These are phyloP conservation scores for Oxycera nigricornis DNA, from an alignment of 2,888 invertebrate genomes.

Conservation along the genomic window DNA sequence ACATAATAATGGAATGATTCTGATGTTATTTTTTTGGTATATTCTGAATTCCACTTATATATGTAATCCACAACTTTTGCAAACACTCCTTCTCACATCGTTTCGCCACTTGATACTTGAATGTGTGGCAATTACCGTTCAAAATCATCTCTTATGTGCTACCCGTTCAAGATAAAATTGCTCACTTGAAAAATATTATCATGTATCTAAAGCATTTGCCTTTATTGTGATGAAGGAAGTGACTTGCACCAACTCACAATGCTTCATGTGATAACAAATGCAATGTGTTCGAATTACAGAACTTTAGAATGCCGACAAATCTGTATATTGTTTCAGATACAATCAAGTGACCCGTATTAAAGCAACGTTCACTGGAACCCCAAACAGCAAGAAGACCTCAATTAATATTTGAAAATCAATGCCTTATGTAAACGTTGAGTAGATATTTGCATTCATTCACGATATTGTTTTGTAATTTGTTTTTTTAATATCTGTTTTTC, in stretches of 20 bases:
- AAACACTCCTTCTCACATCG: not conserved
- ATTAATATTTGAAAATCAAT: not conserved
- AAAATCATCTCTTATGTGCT: not conserved
- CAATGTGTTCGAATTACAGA: not conserved
- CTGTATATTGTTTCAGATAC: not conserved
- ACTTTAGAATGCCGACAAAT: not conserved
- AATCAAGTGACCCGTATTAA: not conserved
- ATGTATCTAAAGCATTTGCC: not conserved
- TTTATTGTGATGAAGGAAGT: not conserved
- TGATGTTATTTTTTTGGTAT: not conserved
- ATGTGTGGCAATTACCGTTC: not conserved
- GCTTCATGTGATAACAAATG: slow-evolving; percentile 1
- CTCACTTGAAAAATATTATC: not conserved
- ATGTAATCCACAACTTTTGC: not conserved
- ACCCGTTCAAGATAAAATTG: not conserved
- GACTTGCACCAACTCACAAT: not conserved
- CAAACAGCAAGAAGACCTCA: not conserved
- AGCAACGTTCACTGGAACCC: not conserved
- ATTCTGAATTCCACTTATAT: not conserved
- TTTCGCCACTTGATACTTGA: not conserved
- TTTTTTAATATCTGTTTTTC: slow-evolving; percentile 45
- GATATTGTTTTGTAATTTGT: not conserved
- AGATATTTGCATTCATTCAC: not conserved
- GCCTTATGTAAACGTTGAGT: not conserved
- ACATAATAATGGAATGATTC: not conserved